Conservation (phyloP, 2,888 invertebrate species). For the Odontocolon sp. region DNA sequence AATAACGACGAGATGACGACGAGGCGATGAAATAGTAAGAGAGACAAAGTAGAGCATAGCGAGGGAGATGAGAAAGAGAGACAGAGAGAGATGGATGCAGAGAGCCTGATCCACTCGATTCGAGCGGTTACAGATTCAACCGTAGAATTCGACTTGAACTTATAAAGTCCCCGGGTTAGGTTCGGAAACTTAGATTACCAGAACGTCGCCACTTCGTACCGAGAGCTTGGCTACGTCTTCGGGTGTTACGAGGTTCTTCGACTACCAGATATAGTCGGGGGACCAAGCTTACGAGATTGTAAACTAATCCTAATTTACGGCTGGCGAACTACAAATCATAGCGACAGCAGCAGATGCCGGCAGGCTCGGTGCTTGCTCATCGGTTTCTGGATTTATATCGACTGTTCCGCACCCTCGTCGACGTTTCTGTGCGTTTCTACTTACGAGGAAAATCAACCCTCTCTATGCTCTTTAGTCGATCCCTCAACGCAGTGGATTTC, state of each 20-base stretch:
- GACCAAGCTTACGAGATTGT: constrained; percentile 63
- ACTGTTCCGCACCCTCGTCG: constrained; percentile 30
- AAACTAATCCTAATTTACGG: constrained; percentile 72
- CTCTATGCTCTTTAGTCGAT: no score
- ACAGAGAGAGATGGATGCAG: no score
- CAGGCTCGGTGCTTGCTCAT: constrained; percentile 41
- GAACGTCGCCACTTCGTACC: constrained; percentile 24
- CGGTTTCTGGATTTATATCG: constrained; percentile 54
- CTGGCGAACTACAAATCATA: constrained; percentile 69
- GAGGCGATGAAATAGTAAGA: neutral
- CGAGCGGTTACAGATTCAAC: constrained; percentile 52
- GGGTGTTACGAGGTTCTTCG: constrained; percentile 24
- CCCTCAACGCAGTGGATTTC: no score
- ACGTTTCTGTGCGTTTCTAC: constrained; percentile 18
- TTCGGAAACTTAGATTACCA: constrained; percentile 67
- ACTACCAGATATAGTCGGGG: constrained; percentile 50
- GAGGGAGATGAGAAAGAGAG: neutral
- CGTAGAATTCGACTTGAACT: constrained; percentile 63
- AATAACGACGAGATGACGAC: constrained; percentile 44
- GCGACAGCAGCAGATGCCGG: constrained; percentile 13
- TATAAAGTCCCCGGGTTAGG: constrained; percentile 45
- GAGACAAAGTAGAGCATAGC: neutral
- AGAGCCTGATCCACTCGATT: neutral
- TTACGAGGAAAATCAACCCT: neutral
- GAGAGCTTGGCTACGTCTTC: constrained; percentile 19